Percentiles rank a stretch among this genome's conserved stretches.
Evolutionary conservation across 2,113 vertebrate species (phyloP).

Genomic region (Stigmatopora nigra): DNA sequence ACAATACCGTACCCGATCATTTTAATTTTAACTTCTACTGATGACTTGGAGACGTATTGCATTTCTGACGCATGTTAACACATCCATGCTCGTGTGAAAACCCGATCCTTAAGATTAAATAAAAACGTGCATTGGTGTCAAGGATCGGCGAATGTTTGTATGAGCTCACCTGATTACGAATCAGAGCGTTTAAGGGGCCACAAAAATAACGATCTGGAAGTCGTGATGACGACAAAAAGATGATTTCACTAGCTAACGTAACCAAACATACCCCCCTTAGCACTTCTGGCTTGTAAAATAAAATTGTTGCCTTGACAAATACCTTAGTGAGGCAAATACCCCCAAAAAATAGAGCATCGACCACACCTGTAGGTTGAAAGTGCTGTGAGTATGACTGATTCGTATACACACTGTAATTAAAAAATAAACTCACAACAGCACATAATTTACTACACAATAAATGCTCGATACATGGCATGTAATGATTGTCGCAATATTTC

Average conservation of each 20-base stretch:
- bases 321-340: background rate
- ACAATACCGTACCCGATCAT: too few relatives aligned
- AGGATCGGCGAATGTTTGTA: background rate
- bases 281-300: background rate
- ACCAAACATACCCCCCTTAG: background rate
- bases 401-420: background rate
- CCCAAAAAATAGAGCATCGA: background rate
- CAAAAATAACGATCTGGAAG: background rate
- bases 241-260: constrained; percentile 2
- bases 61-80: background rate
- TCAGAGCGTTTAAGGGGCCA: background rate
- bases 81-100: background rate
- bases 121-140: background rate
- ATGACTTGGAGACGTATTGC: background rate
- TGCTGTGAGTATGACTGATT: constrained; percentile 1
- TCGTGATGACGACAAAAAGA: background rate
- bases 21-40: background rate
- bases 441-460: background rate
- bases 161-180: background rate
- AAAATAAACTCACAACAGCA: background rate
- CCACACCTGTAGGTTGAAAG: background rate
- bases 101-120: background rate
- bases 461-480: background rate
- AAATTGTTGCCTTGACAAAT: background rate
- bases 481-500: too few relatives aligned